Percentiles rank a stretch among this genome's conserved stretches.
Conservation (phyloP, 2,113 vertebrate species). For the Gymnogyps californianus region DNA sequence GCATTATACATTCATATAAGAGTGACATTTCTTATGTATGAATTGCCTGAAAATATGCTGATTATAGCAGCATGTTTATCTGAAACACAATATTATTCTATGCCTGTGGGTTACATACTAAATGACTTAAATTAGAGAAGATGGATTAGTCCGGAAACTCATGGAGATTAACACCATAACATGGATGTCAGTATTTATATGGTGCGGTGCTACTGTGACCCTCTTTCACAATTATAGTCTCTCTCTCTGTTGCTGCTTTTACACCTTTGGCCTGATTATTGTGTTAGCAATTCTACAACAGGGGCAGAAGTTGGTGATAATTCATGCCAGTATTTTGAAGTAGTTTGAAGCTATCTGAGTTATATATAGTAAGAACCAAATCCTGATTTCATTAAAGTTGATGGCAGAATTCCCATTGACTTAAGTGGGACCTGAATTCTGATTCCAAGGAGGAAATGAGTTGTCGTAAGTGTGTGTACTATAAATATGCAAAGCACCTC, state of each 20-base stretch:
- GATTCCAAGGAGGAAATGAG: not conserved
- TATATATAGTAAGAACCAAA: not conserved
- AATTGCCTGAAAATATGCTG: not conserved
- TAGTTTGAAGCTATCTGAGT: not conserved
- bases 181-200: not conserved
- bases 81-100: not conserved
- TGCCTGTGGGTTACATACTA: not conserved
- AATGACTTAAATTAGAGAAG: not conserved
- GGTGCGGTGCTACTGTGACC: not conserved
- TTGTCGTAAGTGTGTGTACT: not conserved
- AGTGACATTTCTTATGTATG: not conserved
- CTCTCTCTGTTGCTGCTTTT: not conserved
- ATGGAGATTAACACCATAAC: not conserved
- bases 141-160: not conserved
- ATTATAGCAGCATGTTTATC: not conserved
- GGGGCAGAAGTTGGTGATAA: not conserved
- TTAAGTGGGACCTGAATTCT: not conserved
- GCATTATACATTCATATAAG: not conserved
- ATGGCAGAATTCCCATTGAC: not conserved
- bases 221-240: not conserved
- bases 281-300: not conserved
- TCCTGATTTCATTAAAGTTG: not conserved
- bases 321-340: not conserved
- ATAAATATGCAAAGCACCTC: not conserved
- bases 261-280: not conserved